Base-by-base conservation (phyloP, 2,113 vertebrate genomes). In the Smithornis capensis region DNA sequence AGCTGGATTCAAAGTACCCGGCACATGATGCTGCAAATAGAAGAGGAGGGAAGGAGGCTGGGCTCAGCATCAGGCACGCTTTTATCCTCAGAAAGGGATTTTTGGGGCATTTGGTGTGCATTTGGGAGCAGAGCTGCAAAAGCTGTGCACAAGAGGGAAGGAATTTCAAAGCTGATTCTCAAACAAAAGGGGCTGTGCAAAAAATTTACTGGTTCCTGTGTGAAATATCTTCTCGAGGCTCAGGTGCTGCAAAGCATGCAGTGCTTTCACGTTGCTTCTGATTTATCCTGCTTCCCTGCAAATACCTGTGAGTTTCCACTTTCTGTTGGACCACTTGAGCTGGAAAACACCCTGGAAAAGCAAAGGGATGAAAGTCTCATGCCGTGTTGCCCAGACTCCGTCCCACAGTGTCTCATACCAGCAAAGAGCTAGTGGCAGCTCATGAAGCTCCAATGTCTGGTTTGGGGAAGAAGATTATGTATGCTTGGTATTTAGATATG, bases 231-330 rank as follows among this genome's bases (percentile, higher is more conserved):
- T 23, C 23, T 40, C 38, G 14, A 19, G 35, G 42, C 9, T 79
- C 11, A 0, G 1, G 6, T 9, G 31, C 59, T 67, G 45, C 38
- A n/a, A 56, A 50, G 27, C 2, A 0, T 42, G 63, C 3, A 6
- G 14, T 0, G 0, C 7, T 25, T 76, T 82, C 21, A 17, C 1
- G 3, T 25, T 2, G 7, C 27, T 79, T 40, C 0, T 0, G n/a
- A 67, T 59, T 38, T 27, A 2, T 50, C 33, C 38, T 0, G 0
- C 29, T 74, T 63, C 13, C 29, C 33, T 70, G 63, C 19, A 64
- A 52, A 49, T 3, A 49, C 21, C 47, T 15, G 3, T 2, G 18
- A 63, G 33, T n/a, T 63, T 31, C 63, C 24, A 21, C 22, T 70
- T n/a, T 2, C 14, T 2, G 4, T 42, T 52, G 52, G 55, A 52